Base-by-base conservation (phyloP, 2,888 invertebrate species). In the Drosophila greeni region DNA sequence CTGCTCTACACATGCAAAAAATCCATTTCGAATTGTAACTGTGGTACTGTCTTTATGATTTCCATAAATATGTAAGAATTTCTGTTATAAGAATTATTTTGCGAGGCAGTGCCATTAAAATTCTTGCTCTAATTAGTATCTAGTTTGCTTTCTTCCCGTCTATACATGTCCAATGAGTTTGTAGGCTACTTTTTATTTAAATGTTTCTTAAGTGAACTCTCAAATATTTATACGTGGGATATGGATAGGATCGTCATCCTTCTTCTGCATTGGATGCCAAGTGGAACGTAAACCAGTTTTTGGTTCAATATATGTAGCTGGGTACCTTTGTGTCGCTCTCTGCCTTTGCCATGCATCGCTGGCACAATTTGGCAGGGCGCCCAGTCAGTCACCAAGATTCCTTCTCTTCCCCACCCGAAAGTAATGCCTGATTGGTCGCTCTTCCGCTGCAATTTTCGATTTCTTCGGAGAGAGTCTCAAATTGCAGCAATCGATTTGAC, bases 401-500 rank as follows among this genome's bases (percentile, higher is more conserved):
- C 54, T 23, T n/a, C 23, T 11, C 3, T 24, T 31, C 43, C 45
- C 31, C 29, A 37, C 31, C 29, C 33, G 2, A 16, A 24, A 57
- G 73, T 71, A 78, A 68, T 68, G 82, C 40, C 67, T 67, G 64
- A 78, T 66, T 74, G 66, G 75, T 52, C 66, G 78, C 37, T 80
- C 76, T 84, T 82, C 82, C 69, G 70, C 57, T 75, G 82, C 71
- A 59, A 82, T 74, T 70, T 59, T 75, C 67, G 69, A 34, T 65
- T 66, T 36, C 66, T 39, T 23, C 49, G 48, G 48, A 36, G 45
- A 37, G 65, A 66, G 79, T 84, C 85, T 82, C 84, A 75, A 85
- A 84, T 85, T 82, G 81, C 85, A 85, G 52, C 70, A 71, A 76
- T 74, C 76, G 78, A 78, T 69, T 75, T 49, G 51, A 49, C 57